These are phyloP conservation scores for Sabatieria punctata DNA, from an alignment of 2,888 invertebrate species.

Conservation along the genomic window DNA sequence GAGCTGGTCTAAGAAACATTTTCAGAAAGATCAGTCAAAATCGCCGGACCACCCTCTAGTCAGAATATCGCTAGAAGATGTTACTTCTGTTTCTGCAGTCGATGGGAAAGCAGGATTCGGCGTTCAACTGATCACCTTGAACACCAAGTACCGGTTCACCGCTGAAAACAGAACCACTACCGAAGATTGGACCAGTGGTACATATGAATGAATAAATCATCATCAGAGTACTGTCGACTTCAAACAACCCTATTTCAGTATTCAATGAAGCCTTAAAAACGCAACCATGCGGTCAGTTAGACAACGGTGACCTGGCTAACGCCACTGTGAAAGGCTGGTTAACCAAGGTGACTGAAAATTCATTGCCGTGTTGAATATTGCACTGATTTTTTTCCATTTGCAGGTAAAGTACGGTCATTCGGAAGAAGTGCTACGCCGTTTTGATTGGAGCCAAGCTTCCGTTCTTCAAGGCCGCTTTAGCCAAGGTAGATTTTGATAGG, in stretches of 20 bases:
- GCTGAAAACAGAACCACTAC: conserved; percentile 81
- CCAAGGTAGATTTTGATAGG: too few relatives aligned
- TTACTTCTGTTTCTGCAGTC: conserved; percentile 76
- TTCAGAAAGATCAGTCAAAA: conserved; percentile 17
- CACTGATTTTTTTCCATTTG: too few relatives aligned
- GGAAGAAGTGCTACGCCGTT: conserved; percentile 87
- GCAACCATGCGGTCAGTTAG: too few relatives aligned
- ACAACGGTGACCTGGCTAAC: too few relatives aligned
- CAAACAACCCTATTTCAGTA: too few relatives aligned
- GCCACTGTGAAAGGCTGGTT: conserved; percentile 84
- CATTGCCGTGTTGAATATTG: too few relatives aligned
- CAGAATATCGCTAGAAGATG: conserved; percentile 55
- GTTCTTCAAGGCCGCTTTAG: conserved; percentile 80
- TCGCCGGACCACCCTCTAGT: conserved; percentile 18
- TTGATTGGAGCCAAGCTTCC: conserved; percentile 88
- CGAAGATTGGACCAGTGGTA: conserved; percentile 74
- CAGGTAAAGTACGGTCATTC: conserved; percentile 78
- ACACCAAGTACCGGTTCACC: conserved; percentile 70
- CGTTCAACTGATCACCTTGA: conserved; percentile 15
- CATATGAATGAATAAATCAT: too few relatives aligned
- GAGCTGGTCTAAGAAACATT: too few relatives aligned
- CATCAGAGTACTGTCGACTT: too few relatives aligned
- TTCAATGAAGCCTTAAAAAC: too few relatives aligned
- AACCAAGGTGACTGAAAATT: too few relatives aligned
- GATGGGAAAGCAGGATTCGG: conserved; percentile 16